These are phyloP conservation scores for Polypterus bichir DNA, from an alignment of 2,113 vertebrate genomes.

Conservation along the genomic window DNA sequence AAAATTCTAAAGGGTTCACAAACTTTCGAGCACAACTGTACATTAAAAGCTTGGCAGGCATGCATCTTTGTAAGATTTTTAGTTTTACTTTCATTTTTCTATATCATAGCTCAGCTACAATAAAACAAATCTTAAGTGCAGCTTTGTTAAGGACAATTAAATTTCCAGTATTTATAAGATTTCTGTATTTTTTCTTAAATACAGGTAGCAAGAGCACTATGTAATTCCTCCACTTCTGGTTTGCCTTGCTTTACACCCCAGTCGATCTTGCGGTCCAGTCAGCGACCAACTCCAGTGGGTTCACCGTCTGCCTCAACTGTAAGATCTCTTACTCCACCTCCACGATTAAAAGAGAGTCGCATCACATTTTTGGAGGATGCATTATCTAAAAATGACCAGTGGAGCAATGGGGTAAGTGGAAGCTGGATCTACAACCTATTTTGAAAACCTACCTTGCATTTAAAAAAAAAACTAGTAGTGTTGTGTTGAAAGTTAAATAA, in stretches of 20 bases:
- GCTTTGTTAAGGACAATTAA: too few species aligned
- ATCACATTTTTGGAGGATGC: constrained; percentile 72
- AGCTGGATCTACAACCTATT: too few species aligned
- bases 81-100: too few species aligned
- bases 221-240: constrained; percentile 50
- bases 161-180: background rate
- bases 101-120: too few species aligned
- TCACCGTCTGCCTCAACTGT: constrained; percentile 76
- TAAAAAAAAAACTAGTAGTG: too few species aligned
- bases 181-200: constrained; percentile 21
- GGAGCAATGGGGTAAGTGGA: constrained; percentile 59
- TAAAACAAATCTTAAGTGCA: too few species aligned
- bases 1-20: too few species aligned
- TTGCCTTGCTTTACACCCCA: constrained; percentile 78
- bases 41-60: too few species aligned
- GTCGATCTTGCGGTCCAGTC: constrained; percentile 78
- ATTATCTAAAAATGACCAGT: constrained; percentile 29
- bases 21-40: too few species aligned
- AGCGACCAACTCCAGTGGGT: constrained; percentile 68
- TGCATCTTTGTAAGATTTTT: too few species aligned
- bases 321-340: constrained; percentile 68
- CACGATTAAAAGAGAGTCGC: constrained; percentile 65
- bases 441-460: too few species aligned
- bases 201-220: constrained; percentile 74
- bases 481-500: too few species aligned